Conservation (phyloP, 2,113 vertebrate genomes). For the Taxidea taxus region DNA sequence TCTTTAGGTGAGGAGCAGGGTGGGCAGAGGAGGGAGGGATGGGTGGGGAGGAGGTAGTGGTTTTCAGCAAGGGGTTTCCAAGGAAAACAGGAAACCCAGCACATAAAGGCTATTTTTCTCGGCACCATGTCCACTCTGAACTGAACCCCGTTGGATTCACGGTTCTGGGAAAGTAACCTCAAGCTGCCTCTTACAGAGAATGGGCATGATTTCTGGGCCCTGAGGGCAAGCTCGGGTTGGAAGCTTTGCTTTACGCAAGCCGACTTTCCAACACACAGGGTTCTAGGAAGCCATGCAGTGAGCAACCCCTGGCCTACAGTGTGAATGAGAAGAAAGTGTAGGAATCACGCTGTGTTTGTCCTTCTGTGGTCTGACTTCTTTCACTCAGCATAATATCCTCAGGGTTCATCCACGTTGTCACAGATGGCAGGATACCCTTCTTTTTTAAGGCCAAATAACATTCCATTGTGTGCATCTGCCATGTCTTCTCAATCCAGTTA, state of each 20-base stretch:
- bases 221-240: not conserved
- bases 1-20: not conserved
- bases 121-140: not conserved
- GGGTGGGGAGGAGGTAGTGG: not conserved
- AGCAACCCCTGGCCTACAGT: fast-evolving
- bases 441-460: not conserved
- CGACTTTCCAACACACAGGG: not conserved
- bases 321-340: not conserved
- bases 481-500: not conserved
- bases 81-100: slow-evolving; percentile 56
- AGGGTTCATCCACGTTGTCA: not conserved
- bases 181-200: not conserved
- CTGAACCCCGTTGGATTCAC: not conserved
- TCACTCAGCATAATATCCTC: not conserved
- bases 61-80: slow-evolving; percentile 30
- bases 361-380: not conserved
- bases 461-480: not conserved
- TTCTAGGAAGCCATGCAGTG: not conserved
- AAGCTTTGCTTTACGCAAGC: not conserved
- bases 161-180: not conserved
- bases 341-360: not conserved
- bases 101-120: slow-evolving; percentile 54
- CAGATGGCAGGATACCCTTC: not conserved
- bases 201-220: not conserved
- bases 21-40: not conserved